phyloP scores from a whole-genome alignment of 2,888 invertebrate genomes.

The Ptychoptera contaminata region DNA sequence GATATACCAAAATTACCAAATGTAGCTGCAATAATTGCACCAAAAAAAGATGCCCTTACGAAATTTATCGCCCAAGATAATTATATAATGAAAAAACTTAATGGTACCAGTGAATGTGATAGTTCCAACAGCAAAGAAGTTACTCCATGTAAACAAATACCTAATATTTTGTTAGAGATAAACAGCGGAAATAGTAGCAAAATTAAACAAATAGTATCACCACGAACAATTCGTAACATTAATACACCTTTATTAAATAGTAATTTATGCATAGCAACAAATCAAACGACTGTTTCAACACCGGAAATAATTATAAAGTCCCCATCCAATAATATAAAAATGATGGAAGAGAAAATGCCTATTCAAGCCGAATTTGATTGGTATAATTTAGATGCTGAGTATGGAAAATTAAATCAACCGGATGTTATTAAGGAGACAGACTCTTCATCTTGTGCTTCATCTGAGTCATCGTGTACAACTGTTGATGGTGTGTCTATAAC shows the following conservation, averaged over 20 bases:
- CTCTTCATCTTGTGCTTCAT: too few species aligned
- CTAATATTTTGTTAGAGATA: slow-evolving; percentile 23
- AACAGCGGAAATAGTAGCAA: too few species aligned
- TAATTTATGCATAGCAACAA: not conserved
- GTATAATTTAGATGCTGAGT: slow-evolving; percentile 31
- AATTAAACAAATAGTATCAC: too few species aligned
- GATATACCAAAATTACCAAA: slow-evolving; percentile 61
- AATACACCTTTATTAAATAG: too few species aligned
- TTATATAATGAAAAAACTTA: slow-evolving; percentile 11
- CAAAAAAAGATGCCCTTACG: slow-evolving; percentile 34
- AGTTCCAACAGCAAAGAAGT: not conserved
- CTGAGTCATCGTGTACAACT: too few species aligned
- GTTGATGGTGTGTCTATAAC: too few species aligned
- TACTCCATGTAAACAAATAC: slow-evolving; percentile 15
- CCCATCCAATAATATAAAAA: not conserved
- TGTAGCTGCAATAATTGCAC: slow-evolving; percentile 57
- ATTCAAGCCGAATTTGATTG: slow-evolving; percentile 30
- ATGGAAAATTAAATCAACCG: slow-evolving; percentile 20
- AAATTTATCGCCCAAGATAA: slow-evolving; percentile 13
- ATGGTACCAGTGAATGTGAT: not conserved
- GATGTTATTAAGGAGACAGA: slow-evolving; percentile 14
- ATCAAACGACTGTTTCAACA: not conserved
- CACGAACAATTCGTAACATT: too few species aligned
- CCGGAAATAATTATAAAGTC: not conserved
- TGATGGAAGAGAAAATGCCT: slow-evolving; percentile 16